A percentile compares a stretch with the other conserved stretches of the same genome.
phyloP scores from a whole-genome alignment of 23 tunicate species.

The Trididemnum nubilum region DNA sequence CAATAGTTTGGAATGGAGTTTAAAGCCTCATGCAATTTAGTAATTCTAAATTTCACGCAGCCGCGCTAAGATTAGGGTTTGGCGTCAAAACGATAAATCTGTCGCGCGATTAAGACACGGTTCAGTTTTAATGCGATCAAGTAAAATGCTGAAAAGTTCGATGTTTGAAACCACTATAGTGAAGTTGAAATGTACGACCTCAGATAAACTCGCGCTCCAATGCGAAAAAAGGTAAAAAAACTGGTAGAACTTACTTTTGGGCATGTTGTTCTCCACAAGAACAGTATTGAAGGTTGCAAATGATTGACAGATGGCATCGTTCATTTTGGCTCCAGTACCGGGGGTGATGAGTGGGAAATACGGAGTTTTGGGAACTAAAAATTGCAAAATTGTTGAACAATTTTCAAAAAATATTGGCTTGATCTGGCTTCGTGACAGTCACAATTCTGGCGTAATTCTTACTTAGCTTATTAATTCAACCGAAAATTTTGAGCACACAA shows the following conservation, averaged over 20 bases:
- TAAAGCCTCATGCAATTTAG: too few species aligned
- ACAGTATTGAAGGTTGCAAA: constrained; percentile 58
- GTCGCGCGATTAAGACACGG: too few species aligned
- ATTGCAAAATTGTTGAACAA: not conserved
- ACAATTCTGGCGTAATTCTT: too few species aligned
- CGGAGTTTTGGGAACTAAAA: constrained; percentile 74
- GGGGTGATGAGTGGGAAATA: constrained; percentile 81
- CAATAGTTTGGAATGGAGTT: not conserved
- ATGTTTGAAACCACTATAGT: too few species aligned
- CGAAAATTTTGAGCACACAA: too few species aligned
- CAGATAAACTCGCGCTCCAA: constrained; percentile 20
- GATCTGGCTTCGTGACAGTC: too few species aligned
- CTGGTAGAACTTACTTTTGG: constrained; percentile 73
- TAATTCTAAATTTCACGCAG: too few species aligned
- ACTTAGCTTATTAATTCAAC: too few species aligned
- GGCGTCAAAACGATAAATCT: too few species aligned
- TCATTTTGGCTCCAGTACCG: constrained; percentile 92
- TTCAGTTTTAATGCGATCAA: too few species aligned
- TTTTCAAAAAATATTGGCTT: not conserved
- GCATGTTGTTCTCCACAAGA: constrained; percentile 66
- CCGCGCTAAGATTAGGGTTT: too few species aligned
- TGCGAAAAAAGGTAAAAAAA: not conserved
- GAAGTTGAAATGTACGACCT: not conserved
- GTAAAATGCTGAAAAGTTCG: too few species aligned
- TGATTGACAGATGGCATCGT: constrained; percentile 74